Evolutionary conservation across 2,113 vertebrate species (phyloP), one percentile per base, ranked within the genome.

Genomic region (Saccopteryx leptura): DNA sequence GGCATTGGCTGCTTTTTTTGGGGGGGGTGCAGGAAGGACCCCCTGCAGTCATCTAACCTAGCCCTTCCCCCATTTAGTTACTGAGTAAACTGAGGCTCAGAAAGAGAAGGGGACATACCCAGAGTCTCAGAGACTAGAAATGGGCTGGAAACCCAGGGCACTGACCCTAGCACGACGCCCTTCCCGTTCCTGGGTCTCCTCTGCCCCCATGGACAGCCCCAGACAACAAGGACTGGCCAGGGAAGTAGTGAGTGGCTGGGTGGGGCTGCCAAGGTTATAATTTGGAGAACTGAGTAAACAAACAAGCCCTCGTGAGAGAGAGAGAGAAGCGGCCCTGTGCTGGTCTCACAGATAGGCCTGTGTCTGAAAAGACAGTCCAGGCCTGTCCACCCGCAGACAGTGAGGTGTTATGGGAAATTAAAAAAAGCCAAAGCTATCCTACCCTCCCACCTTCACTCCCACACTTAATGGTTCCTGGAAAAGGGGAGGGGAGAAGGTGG

Each of bases 231-330:
- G 76, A 2, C 61, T 0, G 28, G 94, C 28, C 54, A 33, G 83
- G 48, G 79, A 61, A n/a, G 91, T 92, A 14, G 58, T 12, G 33
- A 33, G 31, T 56, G 87, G 89, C 76, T 46, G 95, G 90, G 95
- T 12, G 60, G 93, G 81, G 85, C 92, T 6, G 2, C 2, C 13
- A 52, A 95, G 88, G 93, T 72, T 97, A 75, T 97, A 96, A 97
- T 97, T 98, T 95, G 90, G 94, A 95, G 94, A 92, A 60, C 84
- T 10, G 33, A 90, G 92, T 96, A 96, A 97, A 97, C 88, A 97
- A 90, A 92, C 89, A 94, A 81, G 78, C 78, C 46, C 71, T 94
- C 0, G 26, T 52, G 66, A 71, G 95, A 72, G 56, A 15, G 56
- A 76, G 96, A 83, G 58, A 87, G 92, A 82, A 63, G 86, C 58